Conservation (phyloP, 2,888 invertebrate species). For the Cataglyphis cursor region DNA sequence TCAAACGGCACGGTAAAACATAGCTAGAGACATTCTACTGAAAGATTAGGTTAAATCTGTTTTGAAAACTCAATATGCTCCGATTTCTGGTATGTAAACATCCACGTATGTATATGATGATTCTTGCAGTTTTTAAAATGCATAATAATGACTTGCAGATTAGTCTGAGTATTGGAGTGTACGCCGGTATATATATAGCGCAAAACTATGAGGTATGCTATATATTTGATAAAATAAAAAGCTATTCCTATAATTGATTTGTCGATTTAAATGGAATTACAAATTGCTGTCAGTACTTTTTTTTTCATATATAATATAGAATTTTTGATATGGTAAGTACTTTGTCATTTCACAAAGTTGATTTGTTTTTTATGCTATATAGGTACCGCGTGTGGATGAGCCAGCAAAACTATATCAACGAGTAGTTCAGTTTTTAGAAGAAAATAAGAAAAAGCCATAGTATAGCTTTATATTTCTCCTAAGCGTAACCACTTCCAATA, state of each 20-base stretch:
- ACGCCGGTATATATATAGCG: slow-evolving; percentile 91
- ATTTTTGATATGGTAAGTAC: background rate
- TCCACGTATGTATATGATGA: background rate
- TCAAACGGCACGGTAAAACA: background rate
- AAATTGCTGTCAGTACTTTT: background rate
- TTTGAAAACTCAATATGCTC: slow-evolving; percentile 75
- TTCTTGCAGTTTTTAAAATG: background rate
- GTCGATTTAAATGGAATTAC: background rate
- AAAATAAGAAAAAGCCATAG: slow-evolving; percentile 88
- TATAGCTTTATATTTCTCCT: background rate
- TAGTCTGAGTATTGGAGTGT: slow-evolving; percentile 90
- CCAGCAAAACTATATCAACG: slow-evolving; percentile 92
- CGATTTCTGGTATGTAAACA: slow-evolving; percentile 80
- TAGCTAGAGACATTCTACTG: background rate
- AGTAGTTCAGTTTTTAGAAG: slow-evolving; percentile 91
- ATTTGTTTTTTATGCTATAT: slow-evolving; percentile 77
- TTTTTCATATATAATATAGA: background rate
- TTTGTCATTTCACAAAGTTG: background rate
- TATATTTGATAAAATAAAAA: slow-evolving; percentile 16
- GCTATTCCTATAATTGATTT: background rate
- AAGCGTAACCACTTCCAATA: background rate
- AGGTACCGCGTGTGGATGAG: slow-evolving; percentile 95
- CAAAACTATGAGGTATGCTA: slow-evolving; percentile 92
- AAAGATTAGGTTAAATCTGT: background rate
- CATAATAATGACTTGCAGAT: slow-evolving; percentile 88